Conservation (phyloP, 2,113 vertebrate species). For the Alosa alosa region DNA sequence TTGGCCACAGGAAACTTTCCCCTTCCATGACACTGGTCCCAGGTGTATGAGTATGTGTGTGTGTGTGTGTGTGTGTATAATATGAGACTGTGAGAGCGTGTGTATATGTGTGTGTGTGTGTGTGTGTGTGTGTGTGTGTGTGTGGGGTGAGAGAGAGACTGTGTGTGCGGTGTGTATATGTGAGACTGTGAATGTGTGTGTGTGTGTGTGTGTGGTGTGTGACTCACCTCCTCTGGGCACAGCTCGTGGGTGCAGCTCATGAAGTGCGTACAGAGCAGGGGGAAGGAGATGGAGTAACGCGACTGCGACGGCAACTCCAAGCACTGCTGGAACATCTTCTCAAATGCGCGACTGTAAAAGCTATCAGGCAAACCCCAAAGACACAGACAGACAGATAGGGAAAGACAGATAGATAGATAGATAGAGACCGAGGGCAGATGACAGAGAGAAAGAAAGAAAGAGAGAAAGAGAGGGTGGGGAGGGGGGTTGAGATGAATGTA, state of each 20-base stretch:
- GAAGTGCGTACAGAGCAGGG: constrained; percentile 96
- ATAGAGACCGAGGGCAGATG: background rate
- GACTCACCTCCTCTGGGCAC: constrained; percentile 93
- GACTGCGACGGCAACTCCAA: constrained; percentile 97
- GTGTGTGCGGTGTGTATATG: constrained; percentile 12
- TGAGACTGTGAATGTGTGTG: background rate
- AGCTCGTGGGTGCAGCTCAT: constrained; percentile 99
- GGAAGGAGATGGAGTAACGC: constrained; percentile 96
- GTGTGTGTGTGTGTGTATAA: background rate
- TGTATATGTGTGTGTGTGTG: background rate
- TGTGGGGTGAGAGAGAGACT: background rate
- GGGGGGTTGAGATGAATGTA: constrained; percentile 16
- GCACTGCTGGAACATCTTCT: constrained; percentile 99
- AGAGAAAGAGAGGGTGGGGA: background rate
- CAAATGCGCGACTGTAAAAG: constrained; percentile 98
- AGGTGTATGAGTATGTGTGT: background rate
- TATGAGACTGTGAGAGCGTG: background rate
- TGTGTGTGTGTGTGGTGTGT: background rate
- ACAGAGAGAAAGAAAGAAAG: too few species aligned
- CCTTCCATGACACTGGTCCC: background rate
- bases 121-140: background rate
- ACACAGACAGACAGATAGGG: background rate
- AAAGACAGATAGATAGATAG: background rate
- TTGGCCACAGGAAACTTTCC: constrained; percentile 5
- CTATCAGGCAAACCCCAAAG: constrained; percentile 60